Conservation (phyloP, 1,140 invertebrate genomes). For the Argopecten irradians region DNA sequence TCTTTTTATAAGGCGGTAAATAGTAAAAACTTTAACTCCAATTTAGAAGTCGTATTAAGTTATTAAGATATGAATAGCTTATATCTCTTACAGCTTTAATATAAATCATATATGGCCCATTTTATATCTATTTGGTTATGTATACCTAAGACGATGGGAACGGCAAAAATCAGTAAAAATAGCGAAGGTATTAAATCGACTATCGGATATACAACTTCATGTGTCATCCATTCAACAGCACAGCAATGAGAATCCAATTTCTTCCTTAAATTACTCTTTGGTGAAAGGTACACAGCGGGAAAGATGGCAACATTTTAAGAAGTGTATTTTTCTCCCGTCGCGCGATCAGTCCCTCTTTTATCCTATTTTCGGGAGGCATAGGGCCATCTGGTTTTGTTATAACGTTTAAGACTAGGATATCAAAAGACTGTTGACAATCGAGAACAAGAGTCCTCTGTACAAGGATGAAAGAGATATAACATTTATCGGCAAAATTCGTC, state of each 20-base stretch:
- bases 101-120: neutral
- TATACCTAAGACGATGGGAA: neutral
- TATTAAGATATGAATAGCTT: neutral
- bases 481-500: conserved; percentile 49
- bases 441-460: conserved; percentile 29
- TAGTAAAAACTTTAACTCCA: neutral
- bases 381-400: neutral
- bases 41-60: neutral
- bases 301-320: neutral
- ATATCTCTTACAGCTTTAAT: conserved; percentile 1
- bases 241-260: conserved; percentile 31
- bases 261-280: conserved; percentile 36
- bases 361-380: neutral
- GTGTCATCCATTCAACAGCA: neutral
- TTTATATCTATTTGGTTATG: neutral
- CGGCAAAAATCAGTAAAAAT: neutral
- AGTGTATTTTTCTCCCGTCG: neutral
- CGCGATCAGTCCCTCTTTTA: neutral
- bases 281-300: neutral
- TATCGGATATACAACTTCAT: neutral
- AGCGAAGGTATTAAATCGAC: neutral
- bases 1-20: too few species aligned
- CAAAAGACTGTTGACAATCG: conserved; percentile 36
- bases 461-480: conserved; percentile 57
- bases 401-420: neutral